phyloP scores from a whole-genome alignment of 2,888 invertebrate species.

The Caenorhabditis parvicauda region DNA sequence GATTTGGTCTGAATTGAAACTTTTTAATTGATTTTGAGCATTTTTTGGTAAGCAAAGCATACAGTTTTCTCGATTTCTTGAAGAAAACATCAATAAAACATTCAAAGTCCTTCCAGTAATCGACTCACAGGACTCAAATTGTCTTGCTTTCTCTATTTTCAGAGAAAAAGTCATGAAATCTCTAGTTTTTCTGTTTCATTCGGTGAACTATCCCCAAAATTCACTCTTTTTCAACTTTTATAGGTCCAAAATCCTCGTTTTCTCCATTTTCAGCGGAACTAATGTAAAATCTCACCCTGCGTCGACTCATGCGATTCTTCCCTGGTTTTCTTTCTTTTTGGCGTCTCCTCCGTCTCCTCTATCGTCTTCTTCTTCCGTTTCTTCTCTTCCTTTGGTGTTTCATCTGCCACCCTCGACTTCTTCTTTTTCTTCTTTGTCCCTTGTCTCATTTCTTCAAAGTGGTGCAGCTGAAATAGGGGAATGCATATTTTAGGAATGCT shows the following conservation, averaged over 20 bases:
- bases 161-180: too few species aligned
- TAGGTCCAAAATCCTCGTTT: not conserved
- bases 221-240: not conserved
- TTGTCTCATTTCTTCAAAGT: too few species aligned
- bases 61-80: too few species aligned
- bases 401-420: slow-evolving; percentile 2
- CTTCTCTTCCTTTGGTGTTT: not conserved
- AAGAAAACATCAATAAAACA: too few species aligned
- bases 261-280: not conserved
- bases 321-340: not conserved
- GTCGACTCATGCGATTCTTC: slow-evolving; percentile 1
- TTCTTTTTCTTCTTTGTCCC: not conserved
- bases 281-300: too few species aligned
- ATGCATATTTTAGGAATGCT: too few species aligned
- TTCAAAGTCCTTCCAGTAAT: too few species aligned
- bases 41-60: not conserved
- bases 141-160: too few species aligned
- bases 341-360: not conserved
- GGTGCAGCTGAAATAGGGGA: too few species aligned
- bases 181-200: too few species aligned
- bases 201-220: not conserved
- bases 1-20: not conserved
- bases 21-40: not conserved
- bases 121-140: too few species aligned
- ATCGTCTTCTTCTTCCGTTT: not conserved